These are phyloP conservation scores for Calidris pygmaea DNA, from an alignment of 2,113 vertebrate genomes.

Conservation along the genomic window DNA sequence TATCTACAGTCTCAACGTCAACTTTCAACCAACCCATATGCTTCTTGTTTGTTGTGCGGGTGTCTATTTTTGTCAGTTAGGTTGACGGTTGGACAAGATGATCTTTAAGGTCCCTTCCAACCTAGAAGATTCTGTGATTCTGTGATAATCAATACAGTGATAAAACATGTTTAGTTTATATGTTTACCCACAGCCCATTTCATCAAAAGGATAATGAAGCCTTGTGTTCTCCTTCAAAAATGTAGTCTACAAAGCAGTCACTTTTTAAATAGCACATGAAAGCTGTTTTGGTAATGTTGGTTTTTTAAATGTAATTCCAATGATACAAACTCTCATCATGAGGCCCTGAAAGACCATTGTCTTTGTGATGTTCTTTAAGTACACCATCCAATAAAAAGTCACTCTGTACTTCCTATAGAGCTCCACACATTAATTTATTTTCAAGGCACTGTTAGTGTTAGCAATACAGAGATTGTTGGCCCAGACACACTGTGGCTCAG, in stretches of 20 bases:
- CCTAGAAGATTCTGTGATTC: too few species aligned
- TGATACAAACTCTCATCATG: rapidly evolving
- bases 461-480: not conserved
- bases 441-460: not conserved
- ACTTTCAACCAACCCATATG: not conserved
- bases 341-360: not conserved
- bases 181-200: not conserved
- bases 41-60: too few species aligned
- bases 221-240: not conserved
- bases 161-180: not conserved
- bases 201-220: not conserved
- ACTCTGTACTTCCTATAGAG: not conserved
- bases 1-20: not conserved
- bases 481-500: not conserved
- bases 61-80: too few species aligned
- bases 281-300: not conserved
- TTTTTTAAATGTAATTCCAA: not conserved
- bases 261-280: not conserved
- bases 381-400: not conserved
- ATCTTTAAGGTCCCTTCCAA: too few species aligned
- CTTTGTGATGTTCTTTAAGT: not conserved
- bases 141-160: not conserved
- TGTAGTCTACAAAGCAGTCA: not conserved
- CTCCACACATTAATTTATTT: not conserved
- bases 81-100: too few species aligned